Base-by-base conservation (phyloP, 2,797 vertebrate genomes). In the Macropodus opercularis region DNA sequence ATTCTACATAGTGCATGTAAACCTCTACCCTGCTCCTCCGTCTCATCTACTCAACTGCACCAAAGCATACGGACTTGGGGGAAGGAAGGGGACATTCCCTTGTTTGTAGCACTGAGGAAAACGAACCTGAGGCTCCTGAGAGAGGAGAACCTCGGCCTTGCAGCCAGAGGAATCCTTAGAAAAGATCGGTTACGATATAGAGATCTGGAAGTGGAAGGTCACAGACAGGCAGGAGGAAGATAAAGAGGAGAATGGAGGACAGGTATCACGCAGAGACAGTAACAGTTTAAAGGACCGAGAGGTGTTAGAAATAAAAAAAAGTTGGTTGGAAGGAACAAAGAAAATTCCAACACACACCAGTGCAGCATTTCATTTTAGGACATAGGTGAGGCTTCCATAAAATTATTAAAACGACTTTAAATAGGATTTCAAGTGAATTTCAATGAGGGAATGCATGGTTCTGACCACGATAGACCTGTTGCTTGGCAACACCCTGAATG, bases 101-200 rank as follows among this genome's bases (percentile, higher is more conserved):
- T 80, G 68, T 69, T 69, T 72, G 69, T 50, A 73, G 57, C 72
- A 75, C 71, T 66, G 60, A 56, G 62, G 84, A 54, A 62, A 46
- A 89, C 96, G 89, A 95, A 98, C 96, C 95, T 96, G 93, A 98
- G 94, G 94, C 95, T 96, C 93, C 97, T 97, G 93, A 97, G 94
- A 88, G 96, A 98, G 90, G 94, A 97, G 94, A 97, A 97, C 92
- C 94, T 95, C 92, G 95, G 96, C 93, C 95, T 95, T 90, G 94
- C 79, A 90, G 94, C 94, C 94, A 94, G 88, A 90, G 94, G 95
- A 91, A 96, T 92, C 95, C 95, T 97, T 91, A 98, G 94, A 94
- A 96, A 96, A 90, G 95, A 97, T 86, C 95, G 94, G 92, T 96
- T 96, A 95, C 86, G 94, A 90, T 94, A 96, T 90, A 97, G 94